phyloP scores from a whole-genome alignment of 1,140 invertebrate genomes.

The Musca domestica region DNA sequence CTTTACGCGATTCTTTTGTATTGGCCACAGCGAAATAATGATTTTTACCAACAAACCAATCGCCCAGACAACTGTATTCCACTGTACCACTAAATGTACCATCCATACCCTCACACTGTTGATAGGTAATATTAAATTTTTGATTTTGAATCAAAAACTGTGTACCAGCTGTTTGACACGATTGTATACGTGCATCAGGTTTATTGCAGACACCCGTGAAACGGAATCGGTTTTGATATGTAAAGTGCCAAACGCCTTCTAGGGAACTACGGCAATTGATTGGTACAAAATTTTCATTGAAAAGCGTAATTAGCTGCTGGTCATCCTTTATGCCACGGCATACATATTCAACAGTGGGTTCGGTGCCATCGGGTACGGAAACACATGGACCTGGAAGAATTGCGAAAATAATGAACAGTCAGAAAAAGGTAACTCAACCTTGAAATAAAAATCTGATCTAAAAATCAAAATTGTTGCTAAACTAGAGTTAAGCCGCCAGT shows the following conservation, averaged over 20 bases:
- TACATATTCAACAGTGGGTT: conserved; percentile 73
- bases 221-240: conserved; percentile 85
- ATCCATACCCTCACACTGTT: conserved; percentile 75
- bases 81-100: conserved; percentile 88
- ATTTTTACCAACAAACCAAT: conserved; percentile 94
- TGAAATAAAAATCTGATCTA: too few species aligned
- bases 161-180: conserved; percentile 93
- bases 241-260: conserved; percentile 94
- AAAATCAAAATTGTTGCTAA: conserved; percentile 48
- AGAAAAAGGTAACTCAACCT: too few species aligned
- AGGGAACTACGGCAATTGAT: conserved; percentile 90
- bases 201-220: conserved; percentile 88
- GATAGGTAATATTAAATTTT: conserved; percentile 94
- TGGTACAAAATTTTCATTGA: conserved; percentile 86
- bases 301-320: conserved; percentile 81
- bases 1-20: conserved; percentile 89
- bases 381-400: conserved; percentile 64
- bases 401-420: too few species aligned
- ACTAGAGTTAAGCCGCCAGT: too few species aligned
- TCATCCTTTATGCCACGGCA: conserved; percentile 72
- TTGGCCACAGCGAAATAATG: conserved; percentile 94
- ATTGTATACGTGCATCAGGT: conserved; percentile 84
- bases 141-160: conserved; percentile 96
- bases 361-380: conserved; percentile 60
- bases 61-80: conserved; percentile 89